These are phyloP conservation scores for Serilophus lunatus DNA, from an alignment of 2,113 vertebrate species.

Conservation along the genomic window DNA sequence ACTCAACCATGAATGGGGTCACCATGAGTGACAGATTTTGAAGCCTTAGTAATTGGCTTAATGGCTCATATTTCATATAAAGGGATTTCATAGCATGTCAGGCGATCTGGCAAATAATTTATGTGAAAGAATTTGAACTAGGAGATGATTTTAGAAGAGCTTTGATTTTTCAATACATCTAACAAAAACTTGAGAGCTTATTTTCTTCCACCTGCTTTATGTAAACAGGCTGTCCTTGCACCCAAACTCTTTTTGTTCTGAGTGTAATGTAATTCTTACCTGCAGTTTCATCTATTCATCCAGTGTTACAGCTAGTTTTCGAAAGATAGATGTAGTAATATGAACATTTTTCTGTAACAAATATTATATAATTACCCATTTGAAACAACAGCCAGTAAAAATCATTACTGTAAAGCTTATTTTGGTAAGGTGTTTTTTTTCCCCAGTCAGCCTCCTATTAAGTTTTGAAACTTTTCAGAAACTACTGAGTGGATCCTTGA, in stretches of 20 bases:
- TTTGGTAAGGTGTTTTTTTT: not conserved
- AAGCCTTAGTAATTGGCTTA: not conserved
- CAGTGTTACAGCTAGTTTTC: not conserved
- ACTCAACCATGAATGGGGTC: fast-evolving
- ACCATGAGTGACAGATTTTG: not conserved
- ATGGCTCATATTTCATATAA: not conserved
- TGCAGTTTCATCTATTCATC: not conserved
- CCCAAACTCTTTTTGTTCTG: not conserved
- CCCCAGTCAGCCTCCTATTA: not conserved
- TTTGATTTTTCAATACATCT: not conserved
- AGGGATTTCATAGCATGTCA: not conserved
- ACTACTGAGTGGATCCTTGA: not conserved
- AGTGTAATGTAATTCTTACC: not conserved
- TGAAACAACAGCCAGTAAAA: not conserved
- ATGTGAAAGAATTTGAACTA: not conserved
- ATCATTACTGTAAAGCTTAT: not conserved
- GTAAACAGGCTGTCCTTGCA: not conserved
- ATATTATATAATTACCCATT: not conserved
- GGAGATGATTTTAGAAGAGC: not conserved
- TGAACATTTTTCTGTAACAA: not conserved
- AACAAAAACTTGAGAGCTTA: not conserved
- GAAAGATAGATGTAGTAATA: not conserved
- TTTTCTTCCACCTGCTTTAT: not conserved
- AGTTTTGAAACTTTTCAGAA: not conserved
- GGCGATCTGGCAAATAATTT: not conserved